phyloP scores from a whole-genome alignment of 2,888 invertebrate genomes.

The Tyria jacobaeae region DNA sequence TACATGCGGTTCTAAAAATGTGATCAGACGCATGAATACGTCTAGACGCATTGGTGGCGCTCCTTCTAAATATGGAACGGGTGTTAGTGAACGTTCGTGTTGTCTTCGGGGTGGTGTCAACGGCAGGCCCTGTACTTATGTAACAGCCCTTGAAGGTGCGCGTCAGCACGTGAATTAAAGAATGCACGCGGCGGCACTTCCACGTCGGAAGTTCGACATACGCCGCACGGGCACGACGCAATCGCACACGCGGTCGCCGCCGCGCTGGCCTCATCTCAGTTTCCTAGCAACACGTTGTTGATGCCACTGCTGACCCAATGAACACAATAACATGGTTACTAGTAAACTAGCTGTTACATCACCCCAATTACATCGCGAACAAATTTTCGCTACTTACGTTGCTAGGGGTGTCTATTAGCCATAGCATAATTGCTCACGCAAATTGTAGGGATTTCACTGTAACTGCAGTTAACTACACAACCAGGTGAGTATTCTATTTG shows the following conservation, averaged over 20 bases:
- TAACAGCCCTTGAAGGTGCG: slow-evolving; percentile 74
- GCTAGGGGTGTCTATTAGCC: slow-evolving; percentile 66
- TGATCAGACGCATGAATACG: slow-evolving; percentile 76
- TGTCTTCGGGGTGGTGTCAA: slow-evolving; percentile 63
- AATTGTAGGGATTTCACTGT: slow-evolving; percentile 33
- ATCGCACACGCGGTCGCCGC: slow-evolving; percentile 66
- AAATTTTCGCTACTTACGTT: slow-evolving; percentile 66
- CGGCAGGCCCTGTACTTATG: slow-evolving; percentile 72
- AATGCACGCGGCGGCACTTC: slow-evolving; percentile 75
- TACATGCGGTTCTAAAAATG: slow-evolving; percentile 85
- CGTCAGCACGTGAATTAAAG: slow-evolving; percentile 71
- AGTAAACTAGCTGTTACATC: slow-evolving; percentile 79
- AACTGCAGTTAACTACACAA: slow-evolving; percentile 30
- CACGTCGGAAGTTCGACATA: slow-evolving; percentile 74
- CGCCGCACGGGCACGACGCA: slow-evolving; percentile 63
- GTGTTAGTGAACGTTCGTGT: slow-evolving; percentile 69
- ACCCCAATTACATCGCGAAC: slow-evolving; percentile 60
- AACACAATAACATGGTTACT: slow-evolving; percentile 82
- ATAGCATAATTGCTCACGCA: slow-evolving; percentile 62
- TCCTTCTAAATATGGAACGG: slow-evolving; percentile 84
- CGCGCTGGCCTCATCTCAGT: slow-evolving; percentile 70
- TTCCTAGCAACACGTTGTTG: slow-evolving; percentile 86
- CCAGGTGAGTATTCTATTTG: slow-evolving; percentile 51
- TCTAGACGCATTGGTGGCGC: slow-evolving; percentile 76
- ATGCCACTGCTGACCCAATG: slow-evolving; percentile 81